Conservation (phyloP, 92 coral and sea anemone genomes). For the Bergia sp. region DNA sequence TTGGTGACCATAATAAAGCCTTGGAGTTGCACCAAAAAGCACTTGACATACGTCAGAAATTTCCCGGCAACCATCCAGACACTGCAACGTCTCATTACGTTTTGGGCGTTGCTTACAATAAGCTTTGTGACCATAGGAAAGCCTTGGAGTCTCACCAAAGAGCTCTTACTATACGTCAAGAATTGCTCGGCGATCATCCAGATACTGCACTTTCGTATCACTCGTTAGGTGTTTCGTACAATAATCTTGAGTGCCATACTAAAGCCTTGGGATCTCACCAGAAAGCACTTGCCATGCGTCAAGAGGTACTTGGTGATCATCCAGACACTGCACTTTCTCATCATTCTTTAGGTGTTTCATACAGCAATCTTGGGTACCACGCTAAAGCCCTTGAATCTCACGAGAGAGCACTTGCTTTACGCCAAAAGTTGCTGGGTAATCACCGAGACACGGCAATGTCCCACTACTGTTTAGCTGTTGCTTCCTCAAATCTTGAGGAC, state of each 20-base stretch:
- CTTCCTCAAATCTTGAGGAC: not conserved
- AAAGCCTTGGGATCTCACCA: not conserved
- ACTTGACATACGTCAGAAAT: not conserved
- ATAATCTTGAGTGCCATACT: not conserved
- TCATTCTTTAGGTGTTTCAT: not conserved
- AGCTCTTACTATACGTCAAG: not conserved
- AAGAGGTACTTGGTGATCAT: conserved; percentile 12
- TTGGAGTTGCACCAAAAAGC: not conserved
- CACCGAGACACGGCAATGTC: not conserved
- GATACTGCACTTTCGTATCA: conserved; percentile 1
- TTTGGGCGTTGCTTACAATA: not conserved
- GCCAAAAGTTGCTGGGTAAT: not conserved
- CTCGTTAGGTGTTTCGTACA: not conserved
- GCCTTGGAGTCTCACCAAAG: not conserved
- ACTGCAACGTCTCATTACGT: conserved; percentile 14
- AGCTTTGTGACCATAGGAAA: not conserved
- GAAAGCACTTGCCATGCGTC: not conserved
- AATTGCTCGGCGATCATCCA: not conserved
- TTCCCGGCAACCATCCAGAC: not conserved
- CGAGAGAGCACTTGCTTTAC: not conserved
- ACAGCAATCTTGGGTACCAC: not conserved
- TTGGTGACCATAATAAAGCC: not conserved
- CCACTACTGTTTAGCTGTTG: not conserved
- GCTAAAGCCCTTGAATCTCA: not conserved
- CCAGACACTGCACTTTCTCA: not conserved